phyloP scores from a whole-genome alignment of 1,140 invertebrate species.

The Heterodera carotae region DNA sequence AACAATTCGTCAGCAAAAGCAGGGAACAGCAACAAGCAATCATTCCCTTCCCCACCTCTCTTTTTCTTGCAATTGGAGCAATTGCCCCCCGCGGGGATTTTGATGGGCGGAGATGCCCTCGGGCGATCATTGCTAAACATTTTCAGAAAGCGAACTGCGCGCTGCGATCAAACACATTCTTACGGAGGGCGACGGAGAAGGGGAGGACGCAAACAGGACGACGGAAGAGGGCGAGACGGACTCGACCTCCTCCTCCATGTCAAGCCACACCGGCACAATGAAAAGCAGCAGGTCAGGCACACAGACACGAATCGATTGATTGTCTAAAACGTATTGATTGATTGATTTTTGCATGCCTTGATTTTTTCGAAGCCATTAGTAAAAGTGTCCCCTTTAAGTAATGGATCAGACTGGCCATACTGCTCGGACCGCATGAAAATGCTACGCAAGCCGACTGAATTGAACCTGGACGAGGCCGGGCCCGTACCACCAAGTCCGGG shows the following conservation, averaged over 20 bases:
- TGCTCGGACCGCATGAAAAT: not conserved
- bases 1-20: not conserved
- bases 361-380: too few species aligned
- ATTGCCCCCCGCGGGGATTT: not conserved
- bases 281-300: not conserved
- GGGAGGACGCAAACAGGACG: not conserved
- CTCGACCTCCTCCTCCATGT: not conserved
- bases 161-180: conserved; percentile 2
- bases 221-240: not conserved
- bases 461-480: not conserved
- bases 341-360: too few species aligned
- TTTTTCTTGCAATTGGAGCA: not conserved
- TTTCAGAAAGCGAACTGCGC: not conserved
- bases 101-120: not conserved
- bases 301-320: too few species aligned
- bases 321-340: not conserved
- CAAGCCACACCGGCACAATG: not conserved
- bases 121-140: not conserved
- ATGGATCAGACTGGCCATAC: not conserved
- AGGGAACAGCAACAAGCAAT: not conserved
- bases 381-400: not conserved
- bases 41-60: not conserved
- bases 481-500: not conserved
- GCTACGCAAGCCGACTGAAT: not conserved
- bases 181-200: not conserved